Evolutionary conservation across 2,797 vertebrate genomes (phyloP).

Genomic region (Neosilurus hyrtlii): DNA sequence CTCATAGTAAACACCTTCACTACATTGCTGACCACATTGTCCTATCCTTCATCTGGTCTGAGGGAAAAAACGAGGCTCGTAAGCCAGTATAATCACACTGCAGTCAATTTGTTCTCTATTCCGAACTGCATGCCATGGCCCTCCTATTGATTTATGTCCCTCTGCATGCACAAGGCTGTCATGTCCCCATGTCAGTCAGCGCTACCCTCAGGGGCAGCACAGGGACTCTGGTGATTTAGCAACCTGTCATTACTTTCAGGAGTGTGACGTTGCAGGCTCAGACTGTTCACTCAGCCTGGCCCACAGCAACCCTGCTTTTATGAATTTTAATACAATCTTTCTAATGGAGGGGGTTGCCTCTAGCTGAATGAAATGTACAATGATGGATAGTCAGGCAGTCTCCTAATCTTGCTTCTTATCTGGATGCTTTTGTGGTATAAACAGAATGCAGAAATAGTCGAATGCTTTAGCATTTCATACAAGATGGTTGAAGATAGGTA

Average conservation of each 20-base stretch:
- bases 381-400: slow-evolving; percentile 52
- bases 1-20: slow-evolving; percentile 27
- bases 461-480: background rate
- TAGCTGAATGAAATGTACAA: slow-evolving; percentile 46
- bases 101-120: slow-evolving; percentile 57
- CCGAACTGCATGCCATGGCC: slow-evolving; percentile 50
- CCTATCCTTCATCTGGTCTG: slow-evolving; percentile 37
- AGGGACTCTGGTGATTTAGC: slow-evolving; percentile 60
- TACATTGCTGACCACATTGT: slow-evolving; percentile 45
- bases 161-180: slow-evolving; percentile 65
- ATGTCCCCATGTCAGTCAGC: slow-evolving; percentile 66
- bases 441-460: slow-evolving; percentile 15
- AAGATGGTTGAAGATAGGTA: background rate
- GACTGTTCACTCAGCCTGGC: slow-evolving; percentile 36
- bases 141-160: slow-evolving; percentile 69
- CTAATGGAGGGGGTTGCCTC: slow-evolving; percentile 54
- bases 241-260: slow-evolving; percentile 60
- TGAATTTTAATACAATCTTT: slow-evolving; percentile 59
- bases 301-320: slow-evolving; percentile 47
- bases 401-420: slow-evolving; percentile 39
- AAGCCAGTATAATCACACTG: slow-evolving; percentile 65
- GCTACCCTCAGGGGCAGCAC: slow-evolving; percentile 49
- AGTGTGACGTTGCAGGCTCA: slow-evolving; percentile 56
- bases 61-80: slow-evolving; percentile 42
- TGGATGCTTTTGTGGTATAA: slow-evolving; percentile 40